Base-by-base conservation (phyloP, 2,888 invertebrate species). In the Hermaeophaga mercurialis region DNA sequence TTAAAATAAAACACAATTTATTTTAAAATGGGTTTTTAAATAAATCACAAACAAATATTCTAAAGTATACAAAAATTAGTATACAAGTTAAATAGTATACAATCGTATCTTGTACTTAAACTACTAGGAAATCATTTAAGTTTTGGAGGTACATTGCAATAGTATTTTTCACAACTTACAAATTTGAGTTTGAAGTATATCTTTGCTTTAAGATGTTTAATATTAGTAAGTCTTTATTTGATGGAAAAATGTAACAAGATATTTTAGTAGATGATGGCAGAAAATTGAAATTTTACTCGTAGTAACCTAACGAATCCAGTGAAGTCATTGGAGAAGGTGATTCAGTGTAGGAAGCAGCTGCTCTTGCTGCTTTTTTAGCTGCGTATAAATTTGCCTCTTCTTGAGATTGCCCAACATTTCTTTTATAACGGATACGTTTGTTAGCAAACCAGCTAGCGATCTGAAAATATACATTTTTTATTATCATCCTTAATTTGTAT, bases 391-490 rank as follows among this genome's bases (percentile, higher is more conserved):
- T 47, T 1, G 47, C 47, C 15, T 47, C 47, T 34, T 47, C 47
- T 15, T 18, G 12, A 22, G 47, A 33, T 15, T 53, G 44, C 17
- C 53, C 53, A 26, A 53, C 45, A 31, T 53, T 53, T 24, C 45
- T 44, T 44, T 53, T 53, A 15, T 53, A 53, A 18, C 53, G 53
- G 39, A 53, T 53, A 45, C 53, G 14, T 28, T 53, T 53, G 36
- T 53, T 53, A 12, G 44, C 53, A 53, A 53, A 53, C 53, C 53
- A 53, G 26, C 44, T 53, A 26, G 44, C 44, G 36, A 53, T 45
- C 53, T 53, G 28, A 28, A 53, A 47, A 17, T 36, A 5, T 22
- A 22, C 17, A 36, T 36, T 7, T 31, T 4, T 26, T 26, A 26
- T 26, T 26, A 26, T n/a, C n/a, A n/a, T n/a, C n/a, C n/a, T n/a